Evolutionary conservation across 2,797 vertebrate species (phyloP).

Genomic region (Meda fulgida): DNA sequence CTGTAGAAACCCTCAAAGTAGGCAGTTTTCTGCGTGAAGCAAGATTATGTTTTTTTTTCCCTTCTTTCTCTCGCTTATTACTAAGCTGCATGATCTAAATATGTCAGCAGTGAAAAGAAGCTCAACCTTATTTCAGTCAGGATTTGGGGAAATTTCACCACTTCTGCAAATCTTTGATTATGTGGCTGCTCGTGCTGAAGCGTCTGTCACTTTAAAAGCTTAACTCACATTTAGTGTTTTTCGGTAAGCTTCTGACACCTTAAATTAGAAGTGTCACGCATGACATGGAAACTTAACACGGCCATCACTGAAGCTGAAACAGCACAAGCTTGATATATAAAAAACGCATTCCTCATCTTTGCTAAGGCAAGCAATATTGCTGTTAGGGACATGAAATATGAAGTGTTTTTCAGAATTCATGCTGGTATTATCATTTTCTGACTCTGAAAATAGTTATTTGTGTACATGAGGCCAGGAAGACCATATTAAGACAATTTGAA

Average conservation of each 20-base stretch:
- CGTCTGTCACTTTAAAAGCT: slow-evolving; percentile 63
- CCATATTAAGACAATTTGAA: slow-evolving; percentile 39
- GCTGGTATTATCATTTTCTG: slow-evolving; percentile 5
- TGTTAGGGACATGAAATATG: background rate
- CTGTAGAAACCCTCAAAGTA: slow-evolving; percentile 23
- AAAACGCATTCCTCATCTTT: background rate
- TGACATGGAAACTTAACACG: slow-evolving; percentile 51
- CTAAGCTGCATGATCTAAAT: slow-evolving; percentile 64
- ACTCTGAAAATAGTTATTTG: slow-evolving; percentile 29
- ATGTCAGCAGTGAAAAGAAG: slow-evolving; percentile 67
- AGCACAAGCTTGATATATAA: background rate
- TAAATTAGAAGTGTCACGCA: slow-evolving; percentile 42
- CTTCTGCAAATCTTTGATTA: slow-evolving; percentile 65
- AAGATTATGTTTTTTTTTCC: slow-evolving; percentile 62
- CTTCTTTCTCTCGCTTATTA: background rate
- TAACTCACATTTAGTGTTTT: slow-evolving; percentile 66
- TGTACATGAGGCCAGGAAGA: slow-evolving; percentile 2
- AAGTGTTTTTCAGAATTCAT: slow-evolving; percentile 24
- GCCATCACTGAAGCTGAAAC: background rate
- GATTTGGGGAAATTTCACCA: slow-evolving; percentile 66
- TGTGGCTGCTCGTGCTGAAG: slow-evolving; percentile 32
- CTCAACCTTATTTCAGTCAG: slow-evolving; percentile 71
- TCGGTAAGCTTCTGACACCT: slow-evolving; percentile 28
- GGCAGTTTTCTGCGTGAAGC: slow-evolving; percentile 50
- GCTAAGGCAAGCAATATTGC: slow-evolving; percentile 27